Percentiles rank a stretch among this genome's conserved stretches.
Evolutionary conservation across 30 jellyfish, hydroid and myxozoan genomes (phyloP).

Genomic region (Pelagia noctiluca): DNA sequence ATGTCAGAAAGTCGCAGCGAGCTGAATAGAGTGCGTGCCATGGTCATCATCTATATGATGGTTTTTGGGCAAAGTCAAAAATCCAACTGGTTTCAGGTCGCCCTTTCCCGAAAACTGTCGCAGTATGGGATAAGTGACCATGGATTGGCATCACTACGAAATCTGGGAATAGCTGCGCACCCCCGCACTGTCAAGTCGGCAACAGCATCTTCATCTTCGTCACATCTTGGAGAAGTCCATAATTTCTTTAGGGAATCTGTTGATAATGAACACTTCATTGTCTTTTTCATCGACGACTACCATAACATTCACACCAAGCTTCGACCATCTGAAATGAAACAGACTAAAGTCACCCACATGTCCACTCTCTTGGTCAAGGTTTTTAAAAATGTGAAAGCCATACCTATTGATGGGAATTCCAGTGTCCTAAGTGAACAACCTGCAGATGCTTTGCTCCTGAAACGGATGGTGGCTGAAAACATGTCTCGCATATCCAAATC

Average conservation of each 20-base stretch:
- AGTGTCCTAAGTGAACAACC: conserved; percentile 17
- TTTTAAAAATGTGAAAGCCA: background rate
- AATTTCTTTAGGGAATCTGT: no score
- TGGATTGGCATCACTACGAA: background rate
- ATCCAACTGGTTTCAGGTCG: background rate
- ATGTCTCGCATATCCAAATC: conserved; percentile 12
- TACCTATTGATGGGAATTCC: conserved; percentile 10
- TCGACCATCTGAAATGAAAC: no score
- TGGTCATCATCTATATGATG: background rate
- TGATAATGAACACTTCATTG: no score
- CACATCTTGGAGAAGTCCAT: no score
- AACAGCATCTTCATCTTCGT: no score
- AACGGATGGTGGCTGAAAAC: background rate
- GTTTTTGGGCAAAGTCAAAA: background rate
- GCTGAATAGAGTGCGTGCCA: background rate
- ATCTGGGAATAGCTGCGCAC: background rate
- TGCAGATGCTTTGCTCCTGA: conserved; percentile 9
- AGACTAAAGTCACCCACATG: background rate
- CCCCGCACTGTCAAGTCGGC: no score
- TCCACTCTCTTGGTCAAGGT: background rate
- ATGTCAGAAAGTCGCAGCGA: background rate
- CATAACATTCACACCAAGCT: no score
- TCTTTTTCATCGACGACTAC: no score
- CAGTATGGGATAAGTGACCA: background rate
- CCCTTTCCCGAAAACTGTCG: background rate